Evolutionary conservation across 2,888 invertebrate genomes (phyloP).

Genomic region (Sylvicola cinctus): DNA sequence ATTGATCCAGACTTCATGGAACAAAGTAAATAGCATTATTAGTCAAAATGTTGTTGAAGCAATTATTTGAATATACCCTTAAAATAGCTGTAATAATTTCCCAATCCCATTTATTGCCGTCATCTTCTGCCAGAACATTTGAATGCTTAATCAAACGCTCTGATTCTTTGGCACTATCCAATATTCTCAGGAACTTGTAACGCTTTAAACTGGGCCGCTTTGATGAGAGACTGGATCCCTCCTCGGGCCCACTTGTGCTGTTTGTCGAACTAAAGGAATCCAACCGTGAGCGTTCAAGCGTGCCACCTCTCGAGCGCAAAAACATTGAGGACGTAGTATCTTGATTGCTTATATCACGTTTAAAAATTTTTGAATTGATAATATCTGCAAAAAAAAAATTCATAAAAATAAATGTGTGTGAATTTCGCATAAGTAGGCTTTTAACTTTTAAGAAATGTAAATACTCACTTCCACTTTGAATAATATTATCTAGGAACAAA

Average conservation of each 20-base stretch:
- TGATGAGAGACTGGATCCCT: conserved; percentile 6
- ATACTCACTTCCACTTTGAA: conserved; percentile 30
- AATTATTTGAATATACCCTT: conserved; percentile 31
- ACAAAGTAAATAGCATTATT: conserved; percentile 11
- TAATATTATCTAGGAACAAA: conserved; percentile 60
- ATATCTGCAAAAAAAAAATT: conserved; percentile 13
- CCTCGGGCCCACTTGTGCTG: conserved; percentile 11
- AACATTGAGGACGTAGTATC: background rate
- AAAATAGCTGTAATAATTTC: conserved; percentile 66
- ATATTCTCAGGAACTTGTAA: conserved; percentile 30
- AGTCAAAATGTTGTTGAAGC: conserved; percentile 6
- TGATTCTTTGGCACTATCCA: conserved; percentile 32
- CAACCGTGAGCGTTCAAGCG: conserved; percentile 23
- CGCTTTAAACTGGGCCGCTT: conserved; percentile 21
- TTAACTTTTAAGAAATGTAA: background rate
- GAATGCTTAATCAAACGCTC: conserved; percentile 59
- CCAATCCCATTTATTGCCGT: conserved; percentile 82
- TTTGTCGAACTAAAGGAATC: conserved; percentile 27
- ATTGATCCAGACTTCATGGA: conserved; percentile 25
- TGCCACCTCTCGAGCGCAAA: conserved; percentile 5
- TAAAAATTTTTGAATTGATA: conserved; percentile 22
- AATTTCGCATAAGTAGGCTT: background rate
- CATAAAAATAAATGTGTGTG: background rate
- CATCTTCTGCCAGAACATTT: conserved; percentile 57
- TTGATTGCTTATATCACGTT: conserved; percentile 18